Percentiles rank a stretch among this genome's conserved stretches.
Evolutionary conservation across 53 echinoderm and acorn worm genomes (phyloP).

Genomic region (Mesocentrotus franciscanus): DNA sequence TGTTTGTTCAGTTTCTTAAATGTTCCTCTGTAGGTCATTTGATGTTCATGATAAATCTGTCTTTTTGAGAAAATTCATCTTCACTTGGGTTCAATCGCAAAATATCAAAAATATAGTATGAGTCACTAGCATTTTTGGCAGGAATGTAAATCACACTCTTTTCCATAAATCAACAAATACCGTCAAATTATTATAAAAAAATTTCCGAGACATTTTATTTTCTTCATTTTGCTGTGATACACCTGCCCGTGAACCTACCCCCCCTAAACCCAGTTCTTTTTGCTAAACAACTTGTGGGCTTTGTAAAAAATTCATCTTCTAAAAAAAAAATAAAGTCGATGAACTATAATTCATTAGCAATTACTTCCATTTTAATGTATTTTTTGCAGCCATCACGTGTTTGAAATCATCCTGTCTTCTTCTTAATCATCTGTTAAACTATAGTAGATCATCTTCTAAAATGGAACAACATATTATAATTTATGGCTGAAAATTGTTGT

Average conservation of each 20-base stretch:
- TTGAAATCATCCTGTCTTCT: no score
- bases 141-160: background rate
- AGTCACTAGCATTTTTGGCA: background rate
- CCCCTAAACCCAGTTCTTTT: background rate
- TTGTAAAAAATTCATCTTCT: background rate
- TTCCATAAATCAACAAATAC: background rate
- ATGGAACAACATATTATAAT: background rate
- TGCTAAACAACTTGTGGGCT: background rate
- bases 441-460: background rate
- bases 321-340: no score
- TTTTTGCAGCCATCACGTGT: no score
- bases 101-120: no score
- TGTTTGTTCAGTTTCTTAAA: no score
- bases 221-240: background rate
- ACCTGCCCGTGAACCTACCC: background rate
- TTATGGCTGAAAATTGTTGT: background rate
- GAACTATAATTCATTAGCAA: no score
- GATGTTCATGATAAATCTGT: background rate
- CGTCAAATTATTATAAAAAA: background rate
- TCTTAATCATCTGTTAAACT: no score
- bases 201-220: background rate
- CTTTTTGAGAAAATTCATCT: background rate
- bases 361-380: no score
- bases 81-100: background rate
- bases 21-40: background rate